Evolutionary conservation across 1,140 invertebrate genomes (phyloP), one percentile per base, ranked within the genome.

Genomic region (Magallana ariakensis): DNA sequence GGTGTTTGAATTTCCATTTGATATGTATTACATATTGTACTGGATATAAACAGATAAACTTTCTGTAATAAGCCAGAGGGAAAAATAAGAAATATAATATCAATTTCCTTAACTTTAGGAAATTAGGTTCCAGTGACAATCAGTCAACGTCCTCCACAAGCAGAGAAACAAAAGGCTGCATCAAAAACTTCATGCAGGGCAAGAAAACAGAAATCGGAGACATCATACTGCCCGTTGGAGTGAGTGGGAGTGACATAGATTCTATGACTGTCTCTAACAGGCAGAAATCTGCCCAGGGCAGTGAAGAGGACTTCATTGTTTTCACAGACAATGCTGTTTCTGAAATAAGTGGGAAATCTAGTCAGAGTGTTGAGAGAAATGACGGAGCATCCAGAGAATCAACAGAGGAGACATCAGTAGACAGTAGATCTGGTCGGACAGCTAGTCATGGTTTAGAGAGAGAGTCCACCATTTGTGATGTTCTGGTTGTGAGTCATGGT

Each of bases 401-500:
- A 16, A 33, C 15, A 81, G 54, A 10, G 6, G 16, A 9, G 19
- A 81, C 54, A 55, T 15, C 19, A 19, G n/a, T 54, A 54, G 15
- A 81, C 4, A n/a, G 54, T 22, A 26, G 9, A 16, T 54, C 9
- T 81, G 15, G 4, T 53, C 7, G 10, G 6, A 80, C 56, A 54
- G 60, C 55, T 46, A 94, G 93, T 85, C 94, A 94, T 87, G 93
- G 94, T 82, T 85, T 85, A 9, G 94, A 95, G 19, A 86, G 86
- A n/a, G 53, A 91, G 13, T 92, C 91, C 33, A 88, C 90, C n/a
- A 84, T 91, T 9, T 93, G 92, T 10, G 93, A 94, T 85, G 93
- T 94, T 80, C 87, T 95, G 10, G 87, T 95, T 33, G 94, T 94
- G 8, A 94, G 92, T 86, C 94, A 95, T 91, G 94, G 94, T 26